Conservation (phyloP, 1,140 invertebrate genomes). For the Drosophila bipectinata region DNA sequence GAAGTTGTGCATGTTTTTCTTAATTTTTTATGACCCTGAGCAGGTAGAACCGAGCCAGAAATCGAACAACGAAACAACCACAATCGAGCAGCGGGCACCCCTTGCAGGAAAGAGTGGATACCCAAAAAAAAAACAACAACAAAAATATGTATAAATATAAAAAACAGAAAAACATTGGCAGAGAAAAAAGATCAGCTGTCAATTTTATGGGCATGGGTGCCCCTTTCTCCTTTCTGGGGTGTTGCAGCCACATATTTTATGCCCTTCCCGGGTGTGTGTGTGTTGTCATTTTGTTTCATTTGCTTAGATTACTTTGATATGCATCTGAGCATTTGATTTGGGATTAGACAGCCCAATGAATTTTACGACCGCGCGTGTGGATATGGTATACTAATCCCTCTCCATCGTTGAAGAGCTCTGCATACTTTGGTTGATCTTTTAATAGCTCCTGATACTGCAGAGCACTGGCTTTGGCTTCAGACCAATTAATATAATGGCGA, state of each 20-base stretch:
- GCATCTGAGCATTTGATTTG: conserved; percentile 67
- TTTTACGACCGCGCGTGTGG: conserved; percentile 40
- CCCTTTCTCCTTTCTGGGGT: conserved; percentile 24
- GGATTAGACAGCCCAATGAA: conserved; percentile 35
- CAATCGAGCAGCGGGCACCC: conserved; percentile 61
- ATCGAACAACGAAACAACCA: conserved; percentile 41
- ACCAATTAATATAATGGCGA: background rate
- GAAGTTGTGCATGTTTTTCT: conserved; percentile 69
- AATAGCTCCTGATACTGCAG: conserved; percentile 17
- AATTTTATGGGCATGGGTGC: conserved; percentile 60
- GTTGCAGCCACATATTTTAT: conserved; percentile 47
- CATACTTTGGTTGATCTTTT: conserved; percentile 35
- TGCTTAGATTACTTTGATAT: conserved; percentile 72
- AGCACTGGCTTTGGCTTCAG: background rate
- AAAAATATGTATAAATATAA: conserved; percentile 5
- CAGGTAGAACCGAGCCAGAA: conserved; percentile 55
- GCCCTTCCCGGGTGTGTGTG: conserved; percentile 25
- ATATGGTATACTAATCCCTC: conserved; percentile 29
- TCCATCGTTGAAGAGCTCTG: conserved; percentile 12
- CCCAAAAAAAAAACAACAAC: conserved; percentile 32
- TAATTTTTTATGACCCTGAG: conserved; percentile 72
- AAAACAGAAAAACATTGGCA: conserved; percentile 11
- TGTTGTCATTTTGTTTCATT: conserved; percentile 65
- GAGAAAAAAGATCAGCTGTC: conserved; percentile 72
- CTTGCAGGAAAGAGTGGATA: conserved; percentile 42